Percentiles rank a stretch among this genome's conserved stretches.
These are phyloP conservation scores for Myiotriccus ornatus DNA, from an alignment of 2,797 vertebrate genomes.

Conservation along the genomic window DNA sequence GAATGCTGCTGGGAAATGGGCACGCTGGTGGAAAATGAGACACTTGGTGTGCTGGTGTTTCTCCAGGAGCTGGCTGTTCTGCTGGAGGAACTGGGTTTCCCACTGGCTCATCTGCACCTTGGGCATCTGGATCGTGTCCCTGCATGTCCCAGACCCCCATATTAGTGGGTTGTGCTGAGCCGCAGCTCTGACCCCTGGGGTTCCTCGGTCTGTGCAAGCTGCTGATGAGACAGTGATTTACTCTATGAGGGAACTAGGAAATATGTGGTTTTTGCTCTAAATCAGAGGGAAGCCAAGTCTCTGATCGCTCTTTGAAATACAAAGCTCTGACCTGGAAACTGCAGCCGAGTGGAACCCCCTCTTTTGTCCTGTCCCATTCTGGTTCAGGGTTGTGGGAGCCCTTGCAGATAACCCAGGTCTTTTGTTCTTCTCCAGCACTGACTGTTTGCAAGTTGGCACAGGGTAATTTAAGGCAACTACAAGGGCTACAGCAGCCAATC, in stretches of 20 bases:
- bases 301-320: neutral
- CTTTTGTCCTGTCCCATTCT: neutral
- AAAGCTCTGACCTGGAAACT: neutral
- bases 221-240: neutral
- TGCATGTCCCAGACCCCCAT: accelerated
- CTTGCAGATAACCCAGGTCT: neutral
- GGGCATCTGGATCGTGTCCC: neutral
- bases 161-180: neutral
- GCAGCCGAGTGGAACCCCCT: neutral
- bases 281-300: neutral
- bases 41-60: neutral
- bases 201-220: neutral
- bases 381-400: neutral
- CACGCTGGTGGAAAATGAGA: neutral
- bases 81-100: neutral
- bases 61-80: neutral
- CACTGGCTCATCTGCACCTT: accelerated
- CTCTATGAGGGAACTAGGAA: neutral
- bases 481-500: neutral
- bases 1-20: neutral
- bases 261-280: neutral
- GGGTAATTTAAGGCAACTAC: neutral
- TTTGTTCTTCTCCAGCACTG: neutral
- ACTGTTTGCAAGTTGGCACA: neutral
- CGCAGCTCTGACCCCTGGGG: neutral